phyloP scores from a whole-genome alignment of 2,797 vertebrate genomes.

The Choloepus didactylus region DNA sequence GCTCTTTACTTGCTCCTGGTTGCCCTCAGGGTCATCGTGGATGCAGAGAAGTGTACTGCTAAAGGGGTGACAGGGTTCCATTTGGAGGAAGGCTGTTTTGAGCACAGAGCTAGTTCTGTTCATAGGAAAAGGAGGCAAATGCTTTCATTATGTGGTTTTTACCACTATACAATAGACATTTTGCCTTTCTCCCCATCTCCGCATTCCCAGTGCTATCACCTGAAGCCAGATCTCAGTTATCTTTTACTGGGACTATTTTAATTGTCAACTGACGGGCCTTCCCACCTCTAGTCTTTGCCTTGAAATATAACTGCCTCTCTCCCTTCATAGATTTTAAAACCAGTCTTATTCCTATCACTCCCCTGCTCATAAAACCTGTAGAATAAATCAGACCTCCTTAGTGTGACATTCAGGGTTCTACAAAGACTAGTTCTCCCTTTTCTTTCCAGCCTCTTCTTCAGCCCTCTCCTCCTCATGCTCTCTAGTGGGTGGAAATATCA shows the following conservation, averaged over 20 bases:
- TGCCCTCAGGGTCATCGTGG: background rate
- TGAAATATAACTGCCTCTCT: background rate
- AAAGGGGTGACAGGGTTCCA: background rate
- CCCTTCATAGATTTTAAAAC: background rate
- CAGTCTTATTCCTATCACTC: slow-evolving; percentile 13
- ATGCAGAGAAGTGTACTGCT: background rate
- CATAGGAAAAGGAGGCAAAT: slow-evolving; percentile 7
- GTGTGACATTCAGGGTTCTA: background rate
- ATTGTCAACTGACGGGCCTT: background rate
- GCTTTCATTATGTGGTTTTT: slow-evolving; percentile 51
- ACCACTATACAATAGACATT: background rate
- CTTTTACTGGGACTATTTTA: slow-evolving; percentile 20
- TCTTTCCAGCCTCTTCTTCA: background rate
- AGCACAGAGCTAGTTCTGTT: background rate
- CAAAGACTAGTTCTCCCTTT: background rate
- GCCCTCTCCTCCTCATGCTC: background rate
- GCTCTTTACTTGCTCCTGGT: background rate
- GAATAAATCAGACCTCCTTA: background rate
- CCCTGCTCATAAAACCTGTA: slow-evolving; percentile 34
- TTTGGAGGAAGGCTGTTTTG: background rate
- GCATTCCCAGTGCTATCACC: background rate
- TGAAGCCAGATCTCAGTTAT: slow-evolving; percentile 33
- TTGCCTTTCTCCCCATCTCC: slow-evolving; percentile 20
- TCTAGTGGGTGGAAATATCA: slow-evolving; percentile 32
- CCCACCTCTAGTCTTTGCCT: background rate